phyloP scores from a whole-genome alignment of 2,113 vertebrate species.

The Muntiacus muntjak region DNA sequence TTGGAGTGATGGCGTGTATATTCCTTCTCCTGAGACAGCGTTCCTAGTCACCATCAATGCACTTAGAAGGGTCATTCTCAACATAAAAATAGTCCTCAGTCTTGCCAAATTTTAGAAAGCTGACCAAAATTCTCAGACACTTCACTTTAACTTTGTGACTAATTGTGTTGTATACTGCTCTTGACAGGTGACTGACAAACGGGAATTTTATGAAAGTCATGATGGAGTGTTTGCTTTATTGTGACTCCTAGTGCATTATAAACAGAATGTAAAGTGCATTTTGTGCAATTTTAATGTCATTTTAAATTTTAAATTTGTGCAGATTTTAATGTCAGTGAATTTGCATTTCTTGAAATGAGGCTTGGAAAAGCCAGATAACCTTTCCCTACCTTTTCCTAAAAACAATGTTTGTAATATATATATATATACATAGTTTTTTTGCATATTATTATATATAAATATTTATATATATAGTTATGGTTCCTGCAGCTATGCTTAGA shows the following conservation, averaged over 20 bases:
- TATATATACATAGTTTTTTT: not conserved
- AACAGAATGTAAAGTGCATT: constrained; percentile 21
- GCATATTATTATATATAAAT: not conserved
- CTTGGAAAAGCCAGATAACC: not conserved
- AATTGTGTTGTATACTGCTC: constrained; percentile 14
- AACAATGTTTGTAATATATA: not conserved
- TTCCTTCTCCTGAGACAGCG: not conserved
- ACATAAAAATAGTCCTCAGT: constrained; percentile 8
- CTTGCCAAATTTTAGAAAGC: constrained; percentile 5
- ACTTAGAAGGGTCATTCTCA: constrained; percentile 1
- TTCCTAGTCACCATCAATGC: not conserved
- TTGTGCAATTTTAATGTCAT: not conserved
- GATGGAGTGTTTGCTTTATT: constrained; percentile 14
- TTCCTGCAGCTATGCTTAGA: constrained; percentile 10
- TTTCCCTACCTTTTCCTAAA: not conserved
- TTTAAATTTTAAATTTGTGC: not conserved
- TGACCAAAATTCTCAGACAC: not conserved
- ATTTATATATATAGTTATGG: not conserved
- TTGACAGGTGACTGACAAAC: constrained; percentile 28
- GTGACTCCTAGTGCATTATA: constrained; percentile 31
- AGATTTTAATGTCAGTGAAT: not conserved
- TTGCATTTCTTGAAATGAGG: not conserved
- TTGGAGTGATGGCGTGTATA: not conserved
- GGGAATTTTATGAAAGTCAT: not conserved
- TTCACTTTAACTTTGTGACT: constrained; percentile 23